A percentile compares a stretch with the other conserved stretches of the same genome.
Conservation (phyloP, 2,797 vertebrate species). For the Halcyon smyrnensis region DNA sequence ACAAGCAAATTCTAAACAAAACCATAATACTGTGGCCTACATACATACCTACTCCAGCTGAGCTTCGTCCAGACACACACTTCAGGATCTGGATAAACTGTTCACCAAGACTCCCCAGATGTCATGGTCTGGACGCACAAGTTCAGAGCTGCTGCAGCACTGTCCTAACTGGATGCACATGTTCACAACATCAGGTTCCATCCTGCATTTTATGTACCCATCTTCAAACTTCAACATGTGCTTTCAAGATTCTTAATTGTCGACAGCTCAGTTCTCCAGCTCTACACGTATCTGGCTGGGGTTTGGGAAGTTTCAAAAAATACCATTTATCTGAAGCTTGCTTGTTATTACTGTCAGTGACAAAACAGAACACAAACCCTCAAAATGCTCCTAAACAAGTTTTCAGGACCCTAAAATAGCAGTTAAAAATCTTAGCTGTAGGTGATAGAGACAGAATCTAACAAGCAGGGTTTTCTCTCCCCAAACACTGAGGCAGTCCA, state of each 20-base stretch:
- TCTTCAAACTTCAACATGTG: rapidly evolving
- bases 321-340: background rate
- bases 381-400: background rate
- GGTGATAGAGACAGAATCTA: background rate
- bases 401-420: background rate
- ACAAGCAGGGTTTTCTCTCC: background rate
- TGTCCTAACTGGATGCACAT: background rate
- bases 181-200: background rate
- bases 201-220: background rate
- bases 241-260: background rate
- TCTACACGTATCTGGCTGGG: background rate
- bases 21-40: background rate
- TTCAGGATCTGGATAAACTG: background rate
- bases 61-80: background rate
- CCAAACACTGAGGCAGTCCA: background rate
- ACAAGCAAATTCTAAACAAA: background rate
- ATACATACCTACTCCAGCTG: background rate
- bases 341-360: background rate
- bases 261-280: background rate
- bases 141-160: background rate
- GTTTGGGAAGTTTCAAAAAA: background rate
- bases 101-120: background rate
- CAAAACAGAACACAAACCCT: background rate
- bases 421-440: background rate
- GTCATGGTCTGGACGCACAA: rapidly evolving